Conservation (phyloP, 2,113 vertebrate genomes). For the Pedetes capensis region DNA sequence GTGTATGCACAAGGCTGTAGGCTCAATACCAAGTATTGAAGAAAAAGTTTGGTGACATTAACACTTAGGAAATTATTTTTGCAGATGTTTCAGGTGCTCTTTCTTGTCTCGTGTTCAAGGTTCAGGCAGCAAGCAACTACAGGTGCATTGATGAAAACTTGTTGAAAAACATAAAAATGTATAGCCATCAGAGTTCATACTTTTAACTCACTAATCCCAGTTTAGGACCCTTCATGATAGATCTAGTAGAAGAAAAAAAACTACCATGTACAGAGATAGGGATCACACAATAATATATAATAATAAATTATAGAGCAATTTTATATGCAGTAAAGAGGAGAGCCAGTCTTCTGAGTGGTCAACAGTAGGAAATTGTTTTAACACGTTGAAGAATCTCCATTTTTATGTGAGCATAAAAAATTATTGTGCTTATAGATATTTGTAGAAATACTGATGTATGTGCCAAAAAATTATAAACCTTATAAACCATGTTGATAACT, state of each 20-base stretch:
- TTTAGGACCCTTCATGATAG: neutral
- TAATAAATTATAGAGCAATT: neutral
- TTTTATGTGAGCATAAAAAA: constrained; percentile 8
- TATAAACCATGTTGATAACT: neutral
- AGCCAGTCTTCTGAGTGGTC: neutral
- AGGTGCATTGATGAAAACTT: neutral
- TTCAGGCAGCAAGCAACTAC: neutral
- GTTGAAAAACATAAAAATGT: neutral
- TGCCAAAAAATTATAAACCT: constrained; percentile 1
- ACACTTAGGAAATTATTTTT: neutral
- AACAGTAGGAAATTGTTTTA: constrained; percentile 12
- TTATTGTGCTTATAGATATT: neutral
- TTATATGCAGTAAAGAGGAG: neutral
- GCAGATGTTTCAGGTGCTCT: neutral
- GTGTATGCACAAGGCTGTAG: too few relatives aligned
- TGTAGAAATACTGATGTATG: neutral
- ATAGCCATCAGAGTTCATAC: neutral
- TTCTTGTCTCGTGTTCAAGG: neutral
- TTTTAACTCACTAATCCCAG: constrained; percentile 7
- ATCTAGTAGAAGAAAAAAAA: neutral
- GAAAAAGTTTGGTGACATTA: neutral
- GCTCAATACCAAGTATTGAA: too few relatives aligned
- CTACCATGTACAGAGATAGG: neutral
- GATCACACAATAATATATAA: neutral
- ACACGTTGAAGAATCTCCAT: neutral